Evolutionary conservation across 2,113 vertebrate species (phyloP), one percentile per base, ranked within the genome.

Genomic region (Crypturellus undulatus): DNA sequence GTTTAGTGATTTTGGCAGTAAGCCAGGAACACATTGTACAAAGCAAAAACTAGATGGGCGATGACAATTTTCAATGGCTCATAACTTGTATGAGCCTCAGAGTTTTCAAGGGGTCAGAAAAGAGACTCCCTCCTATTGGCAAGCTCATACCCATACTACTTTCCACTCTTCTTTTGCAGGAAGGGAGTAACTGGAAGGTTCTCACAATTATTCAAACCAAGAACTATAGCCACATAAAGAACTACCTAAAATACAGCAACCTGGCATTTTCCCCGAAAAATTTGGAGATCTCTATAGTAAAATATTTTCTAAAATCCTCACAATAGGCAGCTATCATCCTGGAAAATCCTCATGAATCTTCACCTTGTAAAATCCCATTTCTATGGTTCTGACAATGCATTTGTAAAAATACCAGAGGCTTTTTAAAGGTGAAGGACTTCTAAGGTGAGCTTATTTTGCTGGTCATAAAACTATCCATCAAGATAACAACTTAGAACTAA

Each of bases 1-100:
- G 86, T 84, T 92, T 89, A 91, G 89, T 78, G 92, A 92, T 93
- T 93, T 69, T 95, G 96, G 96, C 95, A 95, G 86, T 4, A 89
- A 84, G 59, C 94, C 96, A 96, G 80, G 96, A 92, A 96, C 96
- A 95, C 83, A 70, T 0, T 93, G 95, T 95, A 95, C 95, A 96
- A 92, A 95, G 80, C 10, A 90, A 93, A 93, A 94, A 42, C 79
- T 70, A 90, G 87, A 79, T 82, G 88, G 90, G 77, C 30, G 67
- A 90, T 30, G 83, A 96, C 89, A 96, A 76, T 79, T 95, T 96
- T 90, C 88, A 93, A 71, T n/a, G n/a, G n/a, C 40, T 93, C 73
- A 30, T 59, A 95, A 91, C 82, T 90, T 79, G 76, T 19, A 80
- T n/a, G 36, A 77, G 42, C 47, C 89, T 89, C 28, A 79, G 88